Conservation (phyloP, 2,113 vertebrate genomes). For the Nansenia antarctica region DNA sequence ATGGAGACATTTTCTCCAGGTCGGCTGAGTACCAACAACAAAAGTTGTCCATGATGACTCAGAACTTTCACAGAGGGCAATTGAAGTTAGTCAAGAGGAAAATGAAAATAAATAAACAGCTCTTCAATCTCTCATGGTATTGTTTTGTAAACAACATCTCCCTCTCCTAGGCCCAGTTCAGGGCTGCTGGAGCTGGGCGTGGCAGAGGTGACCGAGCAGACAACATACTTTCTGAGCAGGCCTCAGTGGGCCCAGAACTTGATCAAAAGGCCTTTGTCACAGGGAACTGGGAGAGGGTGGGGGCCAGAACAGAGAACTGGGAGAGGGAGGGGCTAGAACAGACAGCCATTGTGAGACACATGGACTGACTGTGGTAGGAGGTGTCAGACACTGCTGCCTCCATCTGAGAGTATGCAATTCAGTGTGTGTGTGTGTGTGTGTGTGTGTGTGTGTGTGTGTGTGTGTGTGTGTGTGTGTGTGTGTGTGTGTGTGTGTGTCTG, state of each 20-base stretch:
- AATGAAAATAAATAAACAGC: no score
- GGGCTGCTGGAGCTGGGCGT: no score
- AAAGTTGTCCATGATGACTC: no score
- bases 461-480: background rate
- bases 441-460: background rate
- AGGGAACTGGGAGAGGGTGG: conserved; percentile 6
- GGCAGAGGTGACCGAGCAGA: background rate
- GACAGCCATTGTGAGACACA: conserved; percentile 29
- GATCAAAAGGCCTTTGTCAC: conserved; percentile 46
- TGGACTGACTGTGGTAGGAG: conserved; percentile 7
- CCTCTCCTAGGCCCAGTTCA: background rate
- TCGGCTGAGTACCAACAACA: no score
- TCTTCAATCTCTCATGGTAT: background rate
- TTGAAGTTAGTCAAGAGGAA: no score
- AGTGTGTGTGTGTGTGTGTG: background rate
- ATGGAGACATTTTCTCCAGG: no score
- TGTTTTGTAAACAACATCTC: background rate
- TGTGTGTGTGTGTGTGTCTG: no score
- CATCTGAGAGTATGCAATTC: background rate
- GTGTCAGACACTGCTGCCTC: conserved; percentile 8
- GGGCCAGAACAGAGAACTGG: background rate
- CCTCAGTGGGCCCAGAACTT: background rate
- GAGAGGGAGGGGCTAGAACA: conserved; percentile 26
- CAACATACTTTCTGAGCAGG: conserved; percentile 1
- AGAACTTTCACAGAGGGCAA: no score